A percentile compares a stretch with the other conserved stretches of the same genome.
Conservation (phyloP, 2,113 vertebrate genomes). For the Trichomycterus rosablanca region DNA sequence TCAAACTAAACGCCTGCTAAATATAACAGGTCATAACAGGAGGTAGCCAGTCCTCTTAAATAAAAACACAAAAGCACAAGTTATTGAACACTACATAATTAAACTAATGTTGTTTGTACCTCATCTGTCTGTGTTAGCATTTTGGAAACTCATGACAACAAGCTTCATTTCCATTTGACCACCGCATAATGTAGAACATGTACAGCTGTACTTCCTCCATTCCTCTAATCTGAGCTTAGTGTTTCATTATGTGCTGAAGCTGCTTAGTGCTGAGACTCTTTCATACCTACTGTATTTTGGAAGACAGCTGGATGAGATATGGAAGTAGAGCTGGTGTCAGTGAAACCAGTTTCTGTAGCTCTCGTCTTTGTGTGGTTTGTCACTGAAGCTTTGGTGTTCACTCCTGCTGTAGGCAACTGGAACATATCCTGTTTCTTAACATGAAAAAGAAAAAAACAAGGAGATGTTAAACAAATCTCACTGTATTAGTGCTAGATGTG, state of each 20-base stretch:
- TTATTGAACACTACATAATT: conserved; percentile 16
- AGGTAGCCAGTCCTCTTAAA: no score
- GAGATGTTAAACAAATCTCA: conserved; percentile 15
- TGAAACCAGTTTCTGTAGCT: conserved; percentile 20
- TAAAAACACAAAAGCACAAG: neutral
- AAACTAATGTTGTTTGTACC: neutral
- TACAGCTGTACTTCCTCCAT: neutral
- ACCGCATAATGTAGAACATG: neutral
- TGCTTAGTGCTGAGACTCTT: neutral
- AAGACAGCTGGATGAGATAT: conserved; percentile 21
- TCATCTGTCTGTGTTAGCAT: neutral
- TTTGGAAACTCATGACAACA: neutral
- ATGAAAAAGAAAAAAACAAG: conserved; percentile 16
- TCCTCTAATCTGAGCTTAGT: conserved; percentile 8
- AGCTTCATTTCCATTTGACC: neutral
- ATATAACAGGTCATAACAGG: no score
- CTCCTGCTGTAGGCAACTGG: conserved; percentile 18
- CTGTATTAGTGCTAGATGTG: conserved; percentile 6
- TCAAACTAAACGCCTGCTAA: no score
- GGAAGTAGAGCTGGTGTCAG: conserved; percentile 26
- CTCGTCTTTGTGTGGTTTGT: conserved; percentile 29
- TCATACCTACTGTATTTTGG: neutral
- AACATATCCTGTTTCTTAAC: conserved; percentile 21
- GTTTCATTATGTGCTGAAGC: conserved; percentile 3
- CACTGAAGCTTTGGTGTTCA: conserved; percentile 24